Evolutionary conservation across 1,140 invertebrate species (phyloP).

Genomic region (Caenorhabditis brenneri): DNA sequence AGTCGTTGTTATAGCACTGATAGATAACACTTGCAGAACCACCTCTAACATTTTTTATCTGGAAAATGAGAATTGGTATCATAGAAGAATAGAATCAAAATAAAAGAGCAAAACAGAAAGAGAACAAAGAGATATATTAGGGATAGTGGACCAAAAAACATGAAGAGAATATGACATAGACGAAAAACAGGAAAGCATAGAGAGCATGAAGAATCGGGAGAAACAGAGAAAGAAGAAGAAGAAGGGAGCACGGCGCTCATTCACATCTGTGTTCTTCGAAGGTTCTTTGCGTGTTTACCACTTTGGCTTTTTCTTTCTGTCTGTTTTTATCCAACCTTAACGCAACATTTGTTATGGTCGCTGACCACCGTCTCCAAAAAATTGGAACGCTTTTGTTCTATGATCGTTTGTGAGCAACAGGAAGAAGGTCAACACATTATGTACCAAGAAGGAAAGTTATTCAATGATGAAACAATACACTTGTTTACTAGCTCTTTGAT

Average conservation of each 20-base stretch:
- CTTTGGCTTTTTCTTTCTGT: neutral
- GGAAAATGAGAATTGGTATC: neutral
- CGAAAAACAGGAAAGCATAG: neutral
- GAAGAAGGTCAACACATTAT: too few species aligned
- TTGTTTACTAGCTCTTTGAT: too few species aligned
- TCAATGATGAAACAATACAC: too few species aligned
- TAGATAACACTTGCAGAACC: constrained; percentile 64
- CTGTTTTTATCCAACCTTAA: neutral
- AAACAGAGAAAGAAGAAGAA: too few species aligned
- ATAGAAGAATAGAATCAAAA: neutral
- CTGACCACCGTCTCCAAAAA: neutral
- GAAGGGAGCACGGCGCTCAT: neutral
- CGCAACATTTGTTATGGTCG: neutral
- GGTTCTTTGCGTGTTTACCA: constrained; percentile 24
- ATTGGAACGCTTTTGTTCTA: neutral
- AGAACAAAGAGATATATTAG: neutral
- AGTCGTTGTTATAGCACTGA: constrained; percentile 68
- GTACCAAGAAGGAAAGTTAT: too few species aligned
- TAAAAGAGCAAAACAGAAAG: neutral
- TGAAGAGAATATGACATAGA: neutral
- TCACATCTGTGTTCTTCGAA: neutral
- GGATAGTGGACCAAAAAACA: neutral
- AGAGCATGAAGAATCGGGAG: neutral
- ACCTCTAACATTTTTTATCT: constrained; percentile 1
- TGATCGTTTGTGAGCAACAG: neutral